A percentile compares a stretch with the other conserved stretches of the same genome.
Evolutionary conservation across 2,113 vertebrate species (phyloP).

Genomic region (Brienomyrus longianalis): DNA sequence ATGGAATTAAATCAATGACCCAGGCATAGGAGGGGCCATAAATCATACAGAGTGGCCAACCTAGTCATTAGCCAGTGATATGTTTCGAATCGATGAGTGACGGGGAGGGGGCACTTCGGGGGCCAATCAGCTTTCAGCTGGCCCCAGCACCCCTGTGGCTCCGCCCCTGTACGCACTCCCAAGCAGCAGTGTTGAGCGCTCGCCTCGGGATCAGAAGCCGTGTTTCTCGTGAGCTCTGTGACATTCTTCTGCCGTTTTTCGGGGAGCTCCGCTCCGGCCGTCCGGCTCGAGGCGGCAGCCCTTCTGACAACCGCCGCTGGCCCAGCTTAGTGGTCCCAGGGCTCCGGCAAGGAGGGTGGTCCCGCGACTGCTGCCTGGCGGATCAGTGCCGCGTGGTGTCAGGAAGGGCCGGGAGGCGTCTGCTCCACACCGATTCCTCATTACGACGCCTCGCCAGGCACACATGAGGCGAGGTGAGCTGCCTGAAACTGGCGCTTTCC

Average conservation of each 20-base stretch:
- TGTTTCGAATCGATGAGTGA: not conserved
- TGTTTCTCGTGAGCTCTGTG: not conserved
- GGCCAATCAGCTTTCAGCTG: not conserved
- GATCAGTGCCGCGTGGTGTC: constrained; percentile 41
- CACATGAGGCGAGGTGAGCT: not conserved
- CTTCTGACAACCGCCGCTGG: not conserved
- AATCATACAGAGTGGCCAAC: not conserved
- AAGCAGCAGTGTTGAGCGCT: not conserved
- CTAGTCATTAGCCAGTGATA: not conserved
- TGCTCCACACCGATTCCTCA: not conserved
- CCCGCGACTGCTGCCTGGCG: not conserved
- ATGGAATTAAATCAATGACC: constrained; percentile 32
- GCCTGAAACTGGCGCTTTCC: not conserved
- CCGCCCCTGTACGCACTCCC: not conserved
- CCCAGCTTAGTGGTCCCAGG: not conserved
- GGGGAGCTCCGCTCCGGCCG: not conserved
- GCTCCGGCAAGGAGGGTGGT: not conserved
- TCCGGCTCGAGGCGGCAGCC: not conserved
- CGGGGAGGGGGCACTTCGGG: not conserved
- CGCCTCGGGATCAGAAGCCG: not conserved
- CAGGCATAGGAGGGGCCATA: not conserved
- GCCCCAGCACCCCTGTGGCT: not conserved
- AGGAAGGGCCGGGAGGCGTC: constrained; percentile 17
- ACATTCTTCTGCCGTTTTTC: not conserved
- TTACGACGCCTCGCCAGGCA: not conserved